Base-by-base conservation (phyloP, 2,888 invertebrate genomes). In the Habroteleia sp. region DNA sequence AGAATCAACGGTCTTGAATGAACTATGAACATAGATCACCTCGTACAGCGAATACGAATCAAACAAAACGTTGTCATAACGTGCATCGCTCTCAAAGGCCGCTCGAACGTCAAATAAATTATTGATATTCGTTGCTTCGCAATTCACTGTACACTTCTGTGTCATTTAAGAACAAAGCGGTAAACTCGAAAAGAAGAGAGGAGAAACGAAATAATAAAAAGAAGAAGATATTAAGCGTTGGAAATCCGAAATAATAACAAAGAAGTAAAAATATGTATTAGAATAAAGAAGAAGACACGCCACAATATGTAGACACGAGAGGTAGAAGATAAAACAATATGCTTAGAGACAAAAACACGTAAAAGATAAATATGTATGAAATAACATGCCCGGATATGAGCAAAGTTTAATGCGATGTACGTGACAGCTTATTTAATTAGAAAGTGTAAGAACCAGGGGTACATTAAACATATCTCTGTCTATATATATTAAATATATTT, bases 41-140 rank as follows among this genome's bases (percentile, higher is more conserved):
- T 13, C n/a, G 60, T 58, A 50, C 56, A 50, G 50, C 48, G 41
- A 58, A 60, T 52, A 39, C 44, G 37, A 52, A 69, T 52, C 13
- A 44, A 50, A 17, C 8, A 33, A 46, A 44, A 16, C 41, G 3
- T 25, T 68, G 14, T 41, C 50, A 31, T 17, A 46, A 17, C 46
- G 23, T 27, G 11, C 13, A 17, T 17, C 17, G 20, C 16, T 16
- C 27, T 44, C 16, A 25, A 25, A 39, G 31, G 41, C 41, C 16
- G 16, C 8, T 29, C 11, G 20, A 6, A 33, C 8, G 27, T 27
- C 44, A 31, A 29, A 56, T 56, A 48, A 39, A 66, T 42, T 35
- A 44, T 46, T 66, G 14, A 37, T 39, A 31, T 29, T 46, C 33
- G 8, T 65, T 54, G 25, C 35, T 46, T 39, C 48, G 56, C 39